Conservation (phyloP, 2,113 vertebrate genomes). For the Sphaerodactylus townsendi region DNA sequence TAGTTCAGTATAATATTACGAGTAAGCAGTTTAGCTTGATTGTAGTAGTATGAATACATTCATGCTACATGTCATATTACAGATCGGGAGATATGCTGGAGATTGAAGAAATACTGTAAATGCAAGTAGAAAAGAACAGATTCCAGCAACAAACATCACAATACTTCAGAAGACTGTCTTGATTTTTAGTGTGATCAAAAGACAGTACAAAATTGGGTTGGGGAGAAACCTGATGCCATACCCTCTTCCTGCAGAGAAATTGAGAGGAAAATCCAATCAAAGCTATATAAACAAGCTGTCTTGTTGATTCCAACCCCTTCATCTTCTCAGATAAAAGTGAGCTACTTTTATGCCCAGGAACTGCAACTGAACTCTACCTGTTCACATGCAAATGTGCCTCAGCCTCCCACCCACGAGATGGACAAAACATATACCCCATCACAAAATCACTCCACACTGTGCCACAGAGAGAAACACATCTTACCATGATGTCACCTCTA, state of each 20-base stretch:
- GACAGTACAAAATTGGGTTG: not conserved
- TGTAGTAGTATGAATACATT: not conserved
- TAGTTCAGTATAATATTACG: slow-evolving; percentile 3
- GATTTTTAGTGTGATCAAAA: not conserved
- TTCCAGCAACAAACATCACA: not conserved
- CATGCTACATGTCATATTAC: not conserved
- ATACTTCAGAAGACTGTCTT: not conserved
- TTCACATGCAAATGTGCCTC: no score
- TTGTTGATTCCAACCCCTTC: not conserved
- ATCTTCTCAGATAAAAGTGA: not conserved
- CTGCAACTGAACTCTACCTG: no score
- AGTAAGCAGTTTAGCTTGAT: slow-evolving; percentile 11
- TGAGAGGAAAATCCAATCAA: not conserved
- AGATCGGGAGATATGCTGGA: not conserved
- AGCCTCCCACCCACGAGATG: no score
- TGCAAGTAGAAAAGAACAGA: not conserved
- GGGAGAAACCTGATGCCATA: not conserved
- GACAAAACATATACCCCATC: no score
- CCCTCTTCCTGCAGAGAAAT: not conserved
- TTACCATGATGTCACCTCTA: no score
- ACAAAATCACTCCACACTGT: no score
- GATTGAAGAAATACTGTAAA: not conserved
- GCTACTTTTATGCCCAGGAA: not conserved
- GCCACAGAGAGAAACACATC: no score
- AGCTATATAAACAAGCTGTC: not conserved